Conservation (phyloP, 2,888 invertebrate genomes). For the Cantharis rufa region DNA sequence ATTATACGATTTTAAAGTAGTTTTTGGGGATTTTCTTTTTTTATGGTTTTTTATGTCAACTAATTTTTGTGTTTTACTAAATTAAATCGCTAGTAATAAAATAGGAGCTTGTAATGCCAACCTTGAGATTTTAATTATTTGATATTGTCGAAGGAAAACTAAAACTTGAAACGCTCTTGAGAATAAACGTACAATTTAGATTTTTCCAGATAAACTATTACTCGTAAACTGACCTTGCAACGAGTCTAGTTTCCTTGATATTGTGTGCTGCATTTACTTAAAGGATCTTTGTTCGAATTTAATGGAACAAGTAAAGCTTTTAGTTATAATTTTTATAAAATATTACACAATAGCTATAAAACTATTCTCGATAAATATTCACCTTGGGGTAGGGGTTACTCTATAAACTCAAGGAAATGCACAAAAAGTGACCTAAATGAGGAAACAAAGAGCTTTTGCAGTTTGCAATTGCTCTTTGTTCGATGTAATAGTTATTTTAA, state of each 20-base stretch:
- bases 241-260: not conserved
- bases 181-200: not conserved
- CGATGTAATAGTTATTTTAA: not conserved
- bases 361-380: conserved; percentile 4
- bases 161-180: not conserved
- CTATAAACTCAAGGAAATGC: conserved; percentile 4
- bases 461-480: not conserved
- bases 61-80: not conserved
- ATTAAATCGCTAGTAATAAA: not conserved
- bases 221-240: not conserved
- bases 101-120: not conserved
- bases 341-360: conserved; percentile 2
- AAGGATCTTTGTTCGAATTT: not conserved
- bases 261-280: not conserved
- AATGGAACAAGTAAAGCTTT: not conserved
- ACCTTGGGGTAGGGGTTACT: conserved; percentile 5
- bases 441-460: conserved; percentile 9
- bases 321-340: conserved; percentile 1
- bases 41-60: not conserved
- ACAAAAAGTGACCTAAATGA: conserved; percentile 12
- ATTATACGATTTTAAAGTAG: not conserved
- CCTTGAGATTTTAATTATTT: not conserved
- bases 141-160: not conserved
- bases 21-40: not conserved
- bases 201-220: not conserved